Evolutionary conservation across 2,113 vertebrate genomes (phyloP), one percentile per base, ranked within the genome.

Genomic region (Tetrax tetrax): DNA sequence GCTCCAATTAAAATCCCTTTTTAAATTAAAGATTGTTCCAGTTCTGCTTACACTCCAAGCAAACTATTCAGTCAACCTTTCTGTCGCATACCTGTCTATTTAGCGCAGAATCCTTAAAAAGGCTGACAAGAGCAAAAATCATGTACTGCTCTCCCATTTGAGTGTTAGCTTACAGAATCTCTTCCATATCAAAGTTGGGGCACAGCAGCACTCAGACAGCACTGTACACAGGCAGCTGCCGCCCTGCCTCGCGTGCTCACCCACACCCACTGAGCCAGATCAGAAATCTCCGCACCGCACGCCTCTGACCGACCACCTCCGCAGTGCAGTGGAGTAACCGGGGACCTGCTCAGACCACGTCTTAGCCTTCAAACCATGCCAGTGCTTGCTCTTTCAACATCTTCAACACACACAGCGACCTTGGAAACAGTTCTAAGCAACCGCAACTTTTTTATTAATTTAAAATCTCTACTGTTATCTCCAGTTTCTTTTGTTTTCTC

Each of bases 231-330:
- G 87, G 72, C 70, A 37, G 37, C 56, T 35, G 28, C 3, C 35
- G 70, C 61, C 60, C 65, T 29, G 76, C n/a, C 48, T 71, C 60
- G 3, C 0, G 16, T 9, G 50, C 22, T 7, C 69, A n/a, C 1
- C 2, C 0, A 6, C 43, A 56, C 10, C 23, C 37, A 0, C 0
- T 2, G 13, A 12, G 37, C 10, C 2, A 14, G 47, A 72, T n/a
- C 56, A 8, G 54, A 15, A 13, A 50, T 21, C 64, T 21, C 60
- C 4, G 31, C 29, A 3, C 43, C 1, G 11, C 33, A 1, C 54
- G 48, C 41, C 71, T 29, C 43, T 3, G 20, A 11, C 21, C 4
- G 31, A 23, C 14, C 17, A 6, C 7, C 3, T 3, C 64, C 14
- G 43, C 81, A 18, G 31, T 0, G 12, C 2, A 14, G 2, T 16